Evolutionary conservation across 2,888 invertebrate genomes (phyloP).

Genomic region (Bombylius major): DNA sequence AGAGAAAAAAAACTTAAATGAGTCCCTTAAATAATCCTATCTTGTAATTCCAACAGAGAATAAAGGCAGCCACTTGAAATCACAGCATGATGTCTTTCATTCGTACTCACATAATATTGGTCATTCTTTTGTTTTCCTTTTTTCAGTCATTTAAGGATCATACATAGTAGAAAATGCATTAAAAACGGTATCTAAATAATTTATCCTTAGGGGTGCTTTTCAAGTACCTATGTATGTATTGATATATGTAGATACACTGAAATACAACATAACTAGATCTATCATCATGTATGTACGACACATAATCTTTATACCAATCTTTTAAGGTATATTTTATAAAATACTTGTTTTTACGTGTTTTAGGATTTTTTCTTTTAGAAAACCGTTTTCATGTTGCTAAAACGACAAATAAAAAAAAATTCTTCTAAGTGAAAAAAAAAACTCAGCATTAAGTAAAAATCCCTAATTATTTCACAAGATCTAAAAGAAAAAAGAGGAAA

Average conservation of each 20-base stretch:
- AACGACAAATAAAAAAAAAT: no score
- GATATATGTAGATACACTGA: neutral
- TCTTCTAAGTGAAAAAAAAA: no score
- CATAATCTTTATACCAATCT: no score
- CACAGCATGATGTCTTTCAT: neutral
- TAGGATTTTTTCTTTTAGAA: no score
- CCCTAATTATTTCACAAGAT: no score
- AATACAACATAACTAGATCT: no score
- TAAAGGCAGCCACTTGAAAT: constrained; percentile 1
- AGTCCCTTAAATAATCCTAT: neutral
- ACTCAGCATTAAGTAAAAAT: no score
- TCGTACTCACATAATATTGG: neutral
- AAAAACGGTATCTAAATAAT: neutral
- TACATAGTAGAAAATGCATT: neutral
- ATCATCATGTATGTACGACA: no score
- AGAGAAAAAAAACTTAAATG: neutral
- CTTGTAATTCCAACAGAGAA: neutral
- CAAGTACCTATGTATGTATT: neutral
- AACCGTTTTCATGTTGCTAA: no score
- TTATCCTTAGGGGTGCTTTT: neutral
- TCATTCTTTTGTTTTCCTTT: neutral
- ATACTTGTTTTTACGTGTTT: no score
- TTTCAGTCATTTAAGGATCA: neutral
- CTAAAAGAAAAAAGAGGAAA: no score
- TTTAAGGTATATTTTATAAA: no score